Base-by-base conservation (phyloP, 2,797 vertebrate genomes). In the Malacoraja senta region DNA sequence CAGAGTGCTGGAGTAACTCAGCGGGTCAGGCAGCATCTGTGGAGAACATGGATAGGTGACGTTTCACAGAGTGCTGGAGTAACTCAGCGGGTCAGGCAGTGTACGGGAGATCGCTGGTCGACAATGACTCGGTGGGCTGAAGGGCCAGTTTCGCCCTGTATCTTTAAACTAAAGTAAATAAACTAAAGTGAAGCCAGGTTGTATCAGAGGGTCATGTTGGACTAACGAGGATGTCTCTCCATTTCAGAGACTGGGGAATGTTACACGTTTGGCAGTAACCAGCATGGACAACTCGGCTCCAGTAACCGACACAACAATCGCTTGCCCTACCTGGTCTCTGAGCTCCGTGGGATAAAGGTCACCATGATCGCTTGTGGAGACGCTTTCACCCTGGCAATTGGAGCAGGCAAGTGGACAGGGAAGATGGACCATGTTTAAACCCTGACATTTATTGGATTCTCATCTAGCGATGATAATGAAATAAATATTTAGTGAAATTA, bases 251-350 rank as follows among this genome's bases (percentile, higher is more conserved):
- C 95, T 7, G 98, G 99, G 26, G 96, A 96, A 95, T 99, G 99
- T 95, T 98, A 98, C 93, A 98, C 98, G 86, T 98, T 99, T n/a
- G 99, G 99, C 94, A 99, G 98, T 96, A 99, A 99, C 96, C 99
- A 99, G 95, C 99, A 99, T 0, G 98, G 99, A 4, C 99, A 99
- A 95, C 95, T 99, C 94, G 98, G 99, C 93, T 98, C 97, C 94
- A 97, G 93, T 92, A 97, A 97, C 4, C 97, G 96, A 58, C 96
- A 96, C 29, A 97, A 95, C 96, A 98, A 98, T 95, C 97, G 99
- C 0, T 95, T 96, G 65, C 98, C 99, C 0, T 98, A 97, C 96
- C 96, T 94, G 93, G 97, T 99, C 44, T 97, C 96, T n/a, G 96
- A 97, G 58, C 97, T 99, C 9, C 97, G 97, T 94, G 95, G 95